Percentiles rank a stretch among this genome's conserved stretches.
phyloP scores from a whole-genome alignment of 1,140 invertebrate species.

The Dendroctonus valens region DNA sequence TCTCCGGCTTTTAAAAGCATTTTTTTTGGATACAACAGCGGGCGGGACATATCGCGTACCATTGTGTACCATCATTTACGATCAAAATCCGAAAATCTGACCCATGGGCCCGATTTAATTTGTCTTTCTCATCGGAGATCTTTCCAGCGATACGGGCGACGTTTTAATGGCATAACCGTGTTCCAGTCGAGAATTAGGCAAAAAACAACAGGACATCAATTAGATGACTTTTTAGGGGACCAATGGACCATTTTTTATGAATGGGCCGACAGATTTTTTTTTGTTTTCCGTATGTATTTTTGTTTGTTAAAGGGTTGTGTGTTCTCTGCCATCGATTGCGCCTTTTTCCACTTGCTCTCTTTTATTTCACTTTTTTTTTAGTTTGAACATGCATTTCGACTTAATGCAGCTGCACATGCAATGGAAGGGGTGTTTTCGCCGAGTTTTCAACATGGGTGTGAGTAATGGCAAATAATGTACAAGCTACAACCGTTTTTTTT shows the following conservation, averaged over 20 bases:
- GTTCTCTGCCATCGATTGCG: no score
- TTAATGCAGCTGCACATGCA: conserved; percentile 1
- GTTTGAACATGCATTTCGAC: neutral
- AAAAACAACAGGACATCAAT: conserved; percentile 46
- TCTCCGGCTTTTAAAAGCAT: no score
- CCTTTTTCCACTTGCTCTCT: no score
- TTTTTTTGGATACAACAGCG: no score
- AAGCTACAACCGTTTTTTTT: no score
- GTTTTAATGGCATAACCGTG: conserved; percentile 30
- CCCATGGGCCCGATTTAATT: conserved; percentile 23
- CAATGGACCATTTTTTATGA: conserved; percentile 15
- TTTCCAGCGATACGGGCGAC: conserved; percentile 14
- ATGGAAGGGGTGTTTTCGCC: neutral
- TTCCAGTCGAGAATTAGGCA: conserved; percentile 42
- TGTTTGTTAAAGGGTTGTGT: no score
- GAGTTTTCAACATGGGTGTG: no score
- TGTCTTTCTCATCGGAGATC: conserved; percentile 28
- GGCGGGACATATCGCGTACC: neutral
- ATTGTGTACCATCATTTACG: conserved; percentile 19
- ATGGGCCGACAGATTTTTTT: conserved; percentile 13
- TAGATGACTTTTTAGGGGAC: conserved; percentile 25
- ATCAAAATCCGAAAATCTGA: conserved; percentile 21
- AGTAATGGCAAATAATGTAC: no score
- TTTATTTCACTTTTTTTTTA: neutral
- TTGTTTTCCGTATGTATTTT: neutral